Evolutionary conservation across 1,140 invertebrate species (phyloP).

Genomic region (Antheraea pernyi): DNA sequence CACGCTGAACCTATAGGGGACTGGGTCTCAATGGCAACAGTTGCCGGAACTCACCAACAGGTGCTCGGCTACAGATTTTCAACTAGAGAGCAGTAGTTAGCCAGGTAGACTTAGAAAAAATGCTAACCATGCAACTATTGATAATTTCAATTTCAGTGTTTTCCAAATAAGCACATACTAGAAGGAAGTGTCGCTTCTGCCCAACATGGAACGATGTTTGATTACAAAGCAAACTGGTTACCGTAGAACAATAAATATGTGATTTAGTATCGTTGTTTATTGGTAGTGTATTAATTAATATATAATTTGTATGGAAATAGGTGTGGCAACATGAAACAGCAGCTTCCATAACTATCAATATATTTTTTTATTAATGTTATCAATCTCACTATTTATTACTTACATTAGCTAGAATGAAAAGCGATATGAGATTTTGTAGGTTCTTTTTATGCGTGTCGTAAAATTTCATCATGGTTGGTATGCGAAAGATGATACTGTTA

Average conservation of each 20-base stretch:
- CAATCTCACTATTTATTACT: not conserved
- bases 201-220: not conserved
- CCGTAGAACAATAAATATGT: constrained; percentile 17
- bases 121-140: too few relatives aligned
- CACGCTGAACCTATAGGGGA: too few relatives aligned
- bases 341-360: constrained; percentile 2
- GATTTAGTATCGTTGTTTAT: constrained; percentile 24
- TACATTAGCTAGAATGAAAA: not conserved
- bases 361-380: not conserved
- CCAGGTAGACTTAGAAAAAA: too few relatives aligned
- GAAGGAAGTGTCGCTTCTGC: not conserved
- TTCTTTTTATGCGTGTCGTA: not conserved
- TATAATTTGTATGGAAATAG: constrained; percentile 26
- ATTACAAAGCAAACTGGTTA: constrained; percentile 18
- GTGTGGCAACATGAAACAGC: constrained; percentile 10
- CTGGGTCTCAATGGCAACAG: too few relatives aligned
- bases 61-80: too few relatives aligned
- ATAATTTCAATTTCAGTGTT: too few relatives aligned
- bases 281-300: constrained; percentile 25
- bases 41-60: too few relatives aligned
- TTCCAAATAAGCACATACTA: too few relatives aligned
- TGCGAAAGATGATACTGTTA: not conserved
- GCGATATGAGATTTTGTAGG: not conserved
- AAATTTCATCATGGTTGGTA: not conserved
- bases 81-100: too few relatives aligned